Evolutionary conservation across 2,797 vertebrate species (phyloP).

Genomic region (Falco rusticolus): DNA sequence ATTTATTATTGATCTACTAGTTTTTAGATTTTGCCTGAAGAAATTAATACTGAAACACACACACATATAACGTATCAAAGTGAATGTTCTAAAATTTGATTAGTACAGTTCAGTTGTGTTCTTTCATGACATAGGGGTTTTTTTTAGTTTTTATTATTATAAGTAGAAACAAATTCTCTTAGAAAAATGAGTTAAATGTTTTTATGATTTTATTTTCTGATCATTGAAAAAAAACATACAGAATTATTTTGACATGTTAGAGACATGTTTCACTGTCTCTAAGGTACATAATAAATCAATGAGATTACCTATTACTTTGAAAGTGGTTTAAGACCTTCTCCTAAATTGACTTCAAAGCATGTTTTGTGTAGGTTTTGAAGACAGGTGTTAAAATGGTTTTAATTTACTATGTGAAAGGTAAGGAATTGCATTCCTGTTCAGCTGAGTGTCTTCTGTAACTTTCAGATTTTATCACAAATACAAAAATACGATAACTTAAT

Average conservation of each 20-base stretch:
- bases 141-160: background rate
- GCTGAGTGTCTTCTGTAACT: conserved; percentile 35
- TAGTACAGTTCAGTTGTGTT: background rate
- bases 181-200: background rate
- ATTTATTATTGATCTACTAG: background rate
- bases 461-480: conserved; percentile 97
- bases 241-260: background rate
- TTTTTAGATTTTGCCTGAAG: background rate
- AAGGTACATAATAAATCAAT: background rate
- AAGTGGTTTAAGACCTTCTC: background rate
- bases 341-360: background rate
- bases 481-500: conserved; percentile 99
- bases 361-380: background rate
- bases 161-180: background rate
- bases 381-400: background rate
- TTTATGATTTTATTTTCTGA: background rate
- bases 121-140: background rate
- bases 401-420: background rate
- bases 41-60: background rate
- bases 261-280: background rate
- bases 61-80: background rate
- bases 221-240: background rate
- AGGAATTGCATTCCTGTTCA: background rate
- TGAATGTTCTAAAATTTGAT: background rate
- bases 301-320: background rate